A percentile compares a stretch with the other conserved stretches of the same genome.
Evolutionary conservation across 2,113 vertebrate genomes (phyloP).

Genomic region (Ophthalmolycus amberensis): DNA sequence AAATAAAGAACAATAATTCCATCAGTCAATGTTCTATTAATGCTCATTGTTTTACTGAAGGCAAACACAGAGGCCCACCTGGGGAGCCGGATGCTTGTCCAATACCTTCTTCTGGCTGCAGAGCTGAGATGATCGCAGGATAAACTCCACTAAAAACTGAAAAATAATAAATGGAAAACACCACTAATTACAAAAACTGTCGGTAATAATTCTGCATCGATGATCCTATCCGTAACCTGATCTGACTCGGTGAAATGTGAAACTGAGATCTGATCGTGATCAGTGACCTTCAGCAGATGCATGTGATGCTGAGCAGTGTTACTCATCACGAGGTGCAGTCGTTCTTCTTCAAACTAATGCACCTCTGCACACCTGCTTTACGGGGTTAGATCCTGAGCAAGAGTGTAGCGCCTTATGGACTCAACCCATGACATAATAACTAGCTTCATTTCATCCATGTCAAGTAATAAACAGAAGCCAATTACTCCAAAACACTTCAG

Average conservation of each 20-base stretch:
- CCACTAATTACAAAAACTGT: background rate
- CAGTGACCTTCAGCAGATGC: background rate
- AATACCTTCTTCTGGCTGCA: background rate
- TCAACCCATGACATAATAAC: background rate
- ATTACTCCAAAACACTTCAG: background rate
- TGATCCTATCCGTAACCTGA: background rate
- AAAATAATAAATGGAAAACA: background rate
- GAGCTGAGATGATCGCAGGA: background rate
- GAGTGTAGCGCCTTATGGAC: background rate
- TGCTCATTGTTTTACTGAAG: background rate
- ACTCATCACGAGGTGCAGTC: background rate
- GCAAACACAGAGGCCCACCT: background rate
- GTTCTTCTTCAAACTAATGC: background rate
- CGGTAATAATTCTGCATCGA: background rate
- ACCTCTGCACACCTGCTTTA: background rate
- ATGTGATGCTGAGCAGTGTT: background rate
- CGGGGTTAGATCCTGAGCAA: background rate
- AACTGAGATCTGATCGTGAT: background rate
- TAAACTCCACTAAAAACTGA: background rate
- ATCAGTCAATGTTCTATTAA: background rate
- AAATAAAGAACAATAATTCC: background rate
- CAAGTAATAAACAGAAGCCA: background rate
- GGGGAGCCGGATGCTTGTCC: background rate
- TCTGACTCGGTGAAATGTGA: background rate
- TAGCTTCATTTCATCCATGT: background rate